phyloP scores from a whole-genome alignment of 2,888 invertebrate genomes.

The Xestobium rufovillosum region DNA sequence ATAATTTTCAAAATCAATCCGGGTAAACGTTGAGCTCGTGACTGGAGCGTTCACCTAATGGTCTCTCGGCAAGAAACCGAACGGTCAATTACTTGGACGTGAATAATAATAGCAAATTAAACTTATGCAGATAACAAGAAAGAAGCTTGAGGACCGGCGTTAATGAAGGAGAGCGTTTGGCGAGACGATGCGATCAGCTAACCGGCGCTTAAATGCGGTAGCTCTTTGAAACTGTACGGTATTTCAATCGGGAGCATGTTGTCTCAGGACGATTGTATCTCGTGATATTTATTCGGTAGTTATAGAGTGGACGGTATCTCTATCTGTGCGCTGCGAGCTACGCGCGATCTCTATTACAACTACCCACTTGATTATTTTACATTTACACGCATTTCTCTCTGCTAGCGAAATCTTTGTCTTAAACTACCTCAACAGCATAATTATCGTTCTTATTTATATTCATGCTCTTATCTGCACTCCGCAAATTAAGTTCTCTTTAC shows the following conservation, averaged over 20 bases:
- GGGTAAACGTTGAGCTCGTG: too few relatives aligned
- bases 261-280: constrained; percentile 40
- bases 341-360: constrained; percentile 42
- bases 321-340: constrained; percentile 37
- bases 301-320: constrained; percentile 39
- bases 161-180: constrained; percentile 1
- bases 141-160: too few relatives aligned
- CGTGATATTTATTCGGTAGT: constrained; percentile 44
- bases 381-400: constrained; percentile 40
- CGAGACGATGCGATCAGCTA: not conserved
- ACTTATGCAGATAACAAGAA: too few relatives aligned
- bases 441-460: too few relatives aligned
- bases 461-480: too few relatives aligned
- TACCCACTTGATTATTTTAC: constrained; percentile 42
- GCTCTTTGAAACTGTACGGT: constrained; percentile 20
- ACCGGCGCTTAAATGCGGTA: not conserved
- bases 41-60: too few relatives aligned
- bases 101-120: too few relatives aligned
- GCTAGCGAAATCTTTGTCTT: not conserved
- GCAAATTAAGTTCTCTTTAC: too few relatives aligned
- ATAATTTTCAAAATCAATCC: too few relatives aligned
- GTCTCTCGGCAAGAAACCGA: too few relatives aligned
- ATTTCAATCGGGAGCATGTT: constrained; percentile 42
- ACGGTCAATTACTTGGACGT: too few relatives aligned
- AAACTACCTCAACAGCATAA: constrained; percentile 1